Evolutionary conservation across 2,888 invertebrate species (phyloP).

Genomic region (Tubulanus polymorphus): DNA sequence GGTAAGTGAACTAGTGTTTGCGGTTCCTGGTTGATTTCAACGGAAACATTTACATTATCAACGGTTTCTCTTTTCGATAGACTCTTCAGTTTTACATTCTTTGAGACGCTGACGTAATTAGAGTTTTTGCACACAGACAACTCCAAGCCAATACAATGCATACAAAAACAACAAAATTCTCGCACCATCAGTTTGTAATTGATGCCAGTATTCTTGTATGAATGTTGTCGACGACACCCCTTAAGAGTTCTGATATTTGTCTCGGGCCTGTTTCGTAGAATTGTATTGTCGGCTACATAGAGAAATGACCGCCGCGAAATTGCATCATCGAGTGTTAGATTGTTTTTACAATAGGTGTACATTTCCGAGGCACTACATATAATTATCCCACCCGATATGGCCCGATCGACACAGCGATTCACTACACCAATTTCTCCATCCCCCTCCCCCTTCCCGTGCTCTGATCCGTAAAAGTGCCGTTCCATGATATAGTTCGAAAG

Average conservation of each 20-base stretch:
- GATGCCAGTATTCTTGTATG: too few species aligned
- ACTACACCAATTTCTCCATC: conserved; percentile 5
- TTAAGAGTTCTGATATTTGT: background rate
- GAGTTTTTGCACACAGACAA: too few species aligned
- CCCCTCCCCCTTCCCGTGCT: conserved; percentile 3
- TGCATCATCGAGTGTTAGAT: background rate
- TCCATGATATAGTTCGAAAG: background rate
- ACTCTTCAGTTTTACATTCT: too few species aligned
- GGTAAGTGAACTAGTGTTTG: too few species aligned
- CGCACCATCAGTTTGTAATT: too few species aligned
- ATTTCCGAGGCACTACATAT: background rate
- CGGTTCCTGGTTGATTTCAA: too few species aligned
- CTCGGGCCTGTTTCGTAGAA: background rate
- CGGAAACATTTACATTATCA: too few species aligned
- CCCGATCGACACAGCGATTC: background rate
- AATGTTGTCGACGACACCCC: too few species aligned
- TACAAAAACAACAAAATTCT: too few species aligned
- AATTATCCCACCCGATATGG: background rate
- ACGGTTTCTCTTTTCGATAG: too few species aligned
- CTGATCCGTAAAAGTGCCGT: background rate
- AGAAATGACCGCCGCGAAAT: background rate
- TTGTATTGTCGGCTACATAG: background rate
- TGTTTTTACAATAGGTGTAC: background rate
- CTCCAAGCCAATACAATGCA: too few species aligned
- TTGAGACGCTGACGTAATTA: too few species aligned